phyloP scores from a whole-genome alignment of 1,140 invertebrate genomes.

The Heterodera schachtii region DNA sequence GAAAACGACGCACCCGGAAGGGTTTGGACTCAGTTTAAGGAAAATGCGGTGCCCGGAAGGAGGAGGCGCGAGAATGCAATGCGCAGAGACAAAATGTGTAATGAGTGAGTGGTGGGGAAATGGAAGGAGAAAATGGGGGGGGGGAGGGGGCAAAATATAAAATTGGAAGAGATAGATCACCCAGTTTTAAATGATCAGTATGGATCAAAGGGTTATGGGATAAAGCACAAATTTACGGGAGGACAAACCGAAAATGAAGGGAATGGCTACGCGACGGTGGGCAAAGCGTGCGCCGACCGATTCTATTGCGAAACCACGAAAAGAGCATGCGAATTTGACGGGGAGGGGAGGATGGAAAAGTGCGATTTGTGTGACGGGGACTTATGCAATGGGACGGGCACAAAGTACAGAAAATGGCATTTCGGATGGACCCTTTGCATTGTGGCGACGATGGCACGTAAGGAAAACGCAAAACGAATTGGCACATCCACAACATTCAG shows the following conservation, averaged over 20 bases:
- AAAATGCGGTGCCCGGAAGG: slow-evolving; percentile 5
- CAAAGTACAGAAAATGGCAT: background rate
- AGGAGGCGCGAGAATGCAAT: slow-evolving; percentile 3
- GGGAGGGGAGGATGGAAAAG: background rate
- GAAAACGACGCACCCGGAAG: slow-evolving; percentile 1
- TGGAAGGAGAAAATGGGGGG: no score
- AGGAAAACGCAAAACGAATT: background rate
- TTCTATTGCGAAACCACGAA: background rate
- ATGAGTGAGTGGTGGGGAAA: background rate
- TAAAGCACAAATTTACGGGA: no score
- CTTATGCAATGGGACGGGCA: background rate
- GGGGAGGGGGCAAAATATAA: no score
- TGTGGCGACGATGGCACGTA: background rate
- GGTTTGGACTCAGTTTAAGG: background rate
- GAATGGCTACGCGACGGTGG: slow-evolving; percentile 5
- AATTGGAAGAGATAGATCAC: no score
- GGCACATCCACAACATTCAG: background rate
- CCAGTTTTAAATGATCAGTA: no score
- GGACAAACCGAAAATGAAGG: background rate
- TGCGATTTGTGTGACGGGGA: slow-evolving; percentile 11
- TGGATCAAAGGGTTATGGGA: no score
- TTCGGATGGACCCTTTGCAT: background rate
- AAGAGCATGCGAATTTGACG: background rate
- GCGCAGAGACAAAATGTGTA: slow-evolving; percentile 4
- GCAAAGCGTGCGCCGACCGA: slow-evolving; percentile 2